A percentile compares a stretch with the other conserved stretches of the same genome.
These are phyloP conservation scores for Agonum fuliginosum DNA, from an alignment of 2,888 invertebrate genomes.

Conservation along the genomic window DNA sequence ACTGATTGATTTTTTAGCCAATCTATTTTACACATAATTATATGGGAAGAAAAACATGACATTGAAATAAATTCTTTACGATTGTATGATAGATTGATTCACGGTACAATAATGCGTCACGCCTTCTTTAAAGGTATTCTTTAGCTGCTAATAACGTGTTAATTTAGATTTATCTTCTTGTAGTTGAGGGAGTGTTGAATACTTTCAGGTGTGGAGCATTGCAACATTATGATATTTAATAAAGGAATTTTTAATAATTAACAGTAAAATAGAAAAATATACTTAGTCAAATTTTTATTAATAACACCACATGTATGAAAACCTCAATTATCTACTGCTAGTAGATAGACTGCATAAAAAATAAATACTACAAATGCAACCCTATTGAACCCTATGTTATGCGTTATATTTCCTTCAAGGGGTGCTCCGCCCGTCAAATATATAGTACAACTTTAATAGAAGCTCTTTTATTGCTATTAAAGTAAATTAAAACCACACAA, in stretches of 20 bases:
- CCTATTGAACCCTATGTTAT: too few relatives aligned
- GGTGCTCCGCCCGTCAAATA: too few relatives aligned
- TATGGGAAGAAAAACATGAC: not conserved
- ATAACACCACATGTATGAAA: too few relatives aligned
- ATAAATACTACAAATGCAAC: too few relatives aligned
- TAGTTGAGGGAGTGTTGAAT: not conserved
- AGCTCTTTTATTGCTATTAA: too few relatives aligned
- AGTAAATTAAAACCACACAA: too few relatives aligned
- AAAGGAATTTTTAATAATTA: conserved; percentile 9
- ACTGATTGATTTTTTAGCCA: not conserved
- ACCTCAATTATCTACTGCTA: too few relatives aligned
- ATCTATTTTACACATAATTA: not conserved
- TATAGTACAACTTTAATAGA: too few relatives aligned
- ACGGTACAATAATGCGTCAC: not conserved
- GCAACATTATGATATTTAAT: not conserved
- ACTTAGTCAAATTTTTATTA: too few relatives aligned
- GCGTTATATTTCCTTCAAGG: too few relatives aligned
- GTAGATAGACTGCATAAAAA: too few relatives aligned
- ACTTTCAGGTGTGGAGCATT: not conserved
- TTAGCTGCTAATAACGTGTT: conserved; percentile 27
- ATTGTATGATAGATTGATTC: not conserved
- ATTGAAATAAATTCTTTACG: not conserved
- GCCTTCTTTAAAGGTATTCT: conserved; percentile 17
- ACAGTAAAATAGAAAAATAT: too few relatives aligned
- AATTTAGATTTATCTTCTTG: conserved; percentile 18